These are phyloP conservation scores for Oryzias javanicus DNA, from an alignment of 2,113 vertebrate species.

Conservation along the genomic window DNA sequence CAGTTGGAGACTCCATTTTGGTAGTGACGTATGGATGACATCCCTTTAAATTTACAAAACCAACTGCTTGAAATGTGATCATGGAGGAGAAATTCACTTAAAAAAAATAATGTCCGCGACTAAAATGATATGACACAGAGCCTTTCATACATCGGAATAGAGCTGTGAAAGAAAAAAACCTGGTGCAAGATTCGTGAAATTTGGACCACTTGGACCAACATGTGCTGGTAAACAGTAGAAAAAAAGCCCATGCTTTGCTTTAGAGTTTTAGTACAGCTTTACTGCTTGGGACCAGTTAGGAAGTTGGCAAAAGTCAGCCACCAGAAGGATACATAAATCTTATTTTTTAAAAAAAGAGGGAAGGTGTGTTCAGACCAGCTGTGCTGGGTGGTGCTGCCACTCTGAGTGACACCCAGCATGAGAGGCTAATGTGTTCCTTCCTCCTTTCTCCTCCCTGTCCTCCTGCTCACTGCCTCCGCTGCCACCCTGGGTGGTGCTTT, in stretches of 20 bases:
- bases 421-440: conserved; percentile 57
- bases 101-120: too few relatives aligned
- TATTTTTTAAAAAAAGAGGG: neutral
- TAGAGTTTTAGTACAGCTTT: neutral
- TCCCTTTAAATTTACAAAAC: too few relatives aligned
- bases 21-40: too few relatives aligned
- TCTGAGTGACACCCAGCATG: conserved; percentile 48
- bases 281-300: neutral
- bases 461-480: conserved; percentile 18
- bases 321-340: conserved; percentile 40
- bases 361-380: conserved; percentile 25
- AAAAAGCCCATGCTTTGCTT: neutral
- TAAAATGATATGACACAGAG: too few relatives aligned
- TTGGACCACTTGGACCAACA: too few relatives aligned
- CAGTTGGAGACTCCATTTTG: too few relatives aligned
- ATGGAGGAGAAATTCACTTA: too few relatives aligned
- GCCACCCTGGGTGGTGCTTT: conserved; percentile 10
- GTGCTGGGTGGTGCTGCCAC: conserved; percentile 31
- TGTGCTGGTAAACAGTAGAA: too few relatives aligned
- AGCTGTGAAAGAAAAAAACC: too few relatives aligned
- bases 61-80: too few relatives aligned
- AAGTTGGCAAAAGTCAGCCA: conserved; percentile 17
- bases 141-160: too few relatives aligned
- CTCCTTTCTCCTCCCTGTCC: conserved; percentile 31
- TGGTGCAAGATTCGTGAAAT: too few relatives aligned